These are phyloP conservation scores for Eustalomyia histrio DNA, from an alignment of 2,888 invertebrate species.

Conservation along the genomic window DNA sequence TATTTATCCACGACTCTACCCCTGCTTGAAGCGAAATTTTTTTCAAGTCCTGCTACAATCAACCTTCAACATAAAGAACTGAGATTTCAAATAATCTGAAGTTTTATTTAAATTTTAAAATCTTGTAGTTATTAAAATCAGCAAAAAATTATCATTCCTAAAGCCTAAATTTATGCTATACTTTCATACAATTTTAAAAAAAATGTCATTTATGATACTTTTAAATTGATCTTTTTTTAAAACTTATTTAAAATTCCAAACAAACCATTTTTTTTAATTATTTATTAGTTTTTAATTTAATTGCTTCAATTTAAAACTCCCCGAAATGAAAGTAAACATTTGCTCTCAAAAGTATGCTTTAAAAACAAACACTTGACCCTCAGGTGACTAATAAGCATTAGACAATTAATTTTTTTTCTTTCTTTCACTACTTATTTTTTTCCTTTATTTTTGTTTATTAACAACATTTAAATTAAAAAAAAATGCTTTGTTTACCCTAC, in stretches of 20 bases:
- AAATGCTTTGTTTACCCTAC: constrained; percentile 42
- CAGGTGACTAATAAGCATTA: constrained; percentile 54
- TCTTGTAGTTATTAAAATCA: no score
- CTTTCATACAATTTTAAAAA: not conserved
- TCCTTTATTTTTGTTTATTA: not conserved
- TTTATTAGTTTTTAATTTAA: constrained; percentile 3
- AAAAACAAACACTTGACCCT: constrained; percentile 35
- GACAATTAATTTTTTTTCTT: constrained; percentile 46
- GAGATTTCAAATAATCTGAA: no score
- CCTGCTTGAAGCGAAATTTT: no score
- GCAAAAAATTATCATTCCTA: no score
- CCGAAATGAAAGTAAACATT: not conserved
- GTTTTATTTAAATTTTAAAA: no score
- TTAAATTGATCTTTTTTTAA: not conserved
- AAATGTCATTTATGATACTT: not conserved
- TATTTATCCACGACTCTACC: no score
- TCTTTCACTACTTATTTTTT: not conserved
- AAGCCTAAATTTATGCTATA: not conserved
- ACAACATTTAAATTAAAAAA: constrained; percentile 32
- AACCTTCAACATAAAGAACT: no score
- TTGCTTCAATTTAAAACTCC: not conserved
- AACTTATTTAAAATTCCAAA: not conserved
- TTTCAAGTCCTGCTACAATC: no score
- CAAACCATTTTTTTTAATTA: constrained; percentile 2
- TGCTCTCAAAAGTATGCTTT: constrained; percentile 5